These are phyloP conservation scores for Lamellibrachia satsuma DNA, from an alignment of 2,888 invertebrate genomes.

Conservation along the genomic window DNA sequence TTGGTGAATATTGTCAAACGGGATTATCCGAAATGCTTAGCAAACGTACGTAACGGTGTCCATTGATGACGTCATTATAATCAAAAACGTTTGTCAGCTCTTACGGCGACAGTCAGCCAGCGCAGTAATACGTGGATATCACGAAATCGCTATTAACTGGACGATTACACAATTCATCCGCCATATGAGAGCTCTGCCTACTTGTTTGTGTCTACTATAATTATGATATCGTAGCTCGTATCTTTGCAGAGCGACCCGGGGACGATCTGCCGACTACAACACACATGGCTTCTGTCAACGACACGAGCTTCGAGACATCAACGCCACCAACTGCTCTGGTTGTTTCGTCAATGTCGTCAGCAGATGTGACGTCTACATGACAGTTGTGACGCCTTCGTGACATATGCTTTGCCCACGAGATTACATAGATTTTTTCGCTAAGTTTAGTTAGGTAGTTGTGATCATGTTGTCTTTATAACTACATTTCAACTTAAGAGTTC, in stretches of 20 bases:
- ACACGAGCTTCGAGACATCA: background rate
- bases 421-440: background rate
- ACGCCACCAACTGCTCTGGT: background rate
- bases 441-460: background rate
- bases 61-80: too few species aligned
- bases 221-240: background rate
- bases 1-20: too few species aligned
- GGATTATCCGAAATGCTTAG: too few species aligned
- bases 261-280: background rate
- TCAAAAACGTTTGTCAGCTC: too few species aligned
- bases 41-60: too few species aligned
- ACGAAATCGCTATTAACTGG: background rate
- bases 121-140: too few species aligned
- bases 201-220: background rate
- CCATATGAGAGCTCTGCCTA: background rate
- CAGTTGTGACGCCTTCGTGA: background rate
- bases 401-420: background rate
- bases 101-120: too few species aligned
- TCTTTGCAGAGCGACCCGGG: background rate
- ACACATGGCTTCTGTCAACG: background rate
- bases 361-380: background rate
- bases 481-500: background rate
- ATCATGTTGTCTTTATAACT: background rate
- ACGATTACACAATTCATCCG: background rate
- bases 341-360: background rate